These are phyloP conservation scores for Streptopelia turtur DNA, from an alignment of 2,797 vertebrate species.

Conservation along the genomic window DNA sequence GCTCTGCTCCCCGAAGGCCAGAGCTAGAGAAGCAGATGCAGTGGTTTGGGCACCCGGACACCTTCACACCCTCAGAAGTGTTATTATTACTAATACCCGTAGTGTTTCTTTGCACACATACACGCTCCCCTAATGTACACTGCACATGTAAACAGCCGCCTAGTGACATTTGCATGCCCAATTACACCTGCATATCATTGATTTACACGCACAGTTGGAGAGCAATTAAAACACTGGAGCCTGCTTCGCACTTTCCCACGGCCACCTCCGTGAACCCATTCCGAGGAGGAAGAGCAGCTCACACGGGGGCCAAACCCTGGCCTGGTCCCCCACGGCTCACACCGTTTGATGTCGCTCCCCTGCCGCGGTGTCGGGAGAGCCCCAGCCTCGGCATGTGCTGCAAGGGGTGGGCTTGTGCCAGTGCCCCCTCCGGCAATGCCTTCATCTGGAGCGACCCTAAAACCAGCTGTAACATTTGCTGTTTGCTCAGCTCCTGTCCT, in stretches of 20 bases:
- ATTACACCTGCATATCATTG: conserved; percentile 61
- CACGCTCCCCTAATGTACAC: not conserved
- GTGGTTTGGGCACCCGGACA: not conserved
- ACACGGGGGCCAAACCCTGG: not conserved
- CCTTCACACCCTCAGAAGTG: not conserved
- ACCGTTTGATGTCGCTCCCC: not conserved
- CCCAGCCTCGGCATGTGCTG: accelerated
- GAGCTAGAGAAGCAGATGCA: not conserved
- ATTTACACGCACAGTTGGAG: conserved; percentile 62
- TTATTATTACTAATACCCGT: not conserved
- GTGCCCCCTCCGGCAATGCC: not conserved
- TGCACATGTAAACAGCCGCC: conserved; percentile 54
- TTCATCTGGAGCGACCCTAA: not conserved
- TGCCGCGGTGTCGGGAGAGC: accelerated
- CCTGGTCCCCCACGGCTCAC: accelerated
- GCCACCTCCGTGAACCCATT: not conserved
- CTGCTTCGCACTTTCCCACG: not conserved
- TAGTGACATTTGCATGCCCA: conserved; percentile 60
- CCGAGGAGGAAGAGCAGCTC: not conserved
- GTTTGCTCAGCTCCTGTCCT: not conserved
- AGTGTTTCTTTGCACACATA: not conserved
- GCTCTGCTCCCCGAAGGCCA: not conserved
- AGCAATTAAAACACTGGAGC: conserved; percentile 28
- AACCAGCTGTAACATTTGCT: not conserved
- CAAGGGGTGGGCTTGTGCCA: accelerated